A percentile compares a stretch with the other conserved stretches of the same genome.
Evolutionary conservation across 2,888 invertebrate species (phyloP).

Genomic region (Ommatoiulus sabulosus): DNA sequence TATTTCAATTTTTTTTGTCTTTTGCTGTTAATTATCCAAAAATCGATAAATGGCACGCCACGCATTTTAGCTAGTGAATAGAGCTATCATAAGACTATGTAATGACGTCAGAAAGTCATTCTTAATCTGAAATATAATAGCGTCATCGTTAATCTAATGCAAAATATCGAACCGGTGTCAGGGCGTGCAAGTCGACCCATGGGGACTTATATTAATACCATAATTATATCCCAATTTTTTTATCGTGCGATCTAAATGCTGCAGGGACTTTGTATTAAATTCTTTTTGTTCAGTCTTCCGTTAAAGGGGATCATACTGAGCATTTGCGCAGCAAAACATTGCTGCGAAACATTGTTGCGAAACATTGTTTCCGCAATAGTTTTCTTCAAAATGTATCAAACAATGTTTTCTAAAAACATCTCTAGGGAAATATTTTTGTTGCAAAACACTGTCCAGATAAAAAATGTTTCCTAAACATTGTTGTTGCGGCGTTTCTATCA

Average conservation of each 20-base stretch:
- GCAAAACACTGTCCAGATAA: no score
- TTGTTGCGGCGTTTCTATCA: no score
- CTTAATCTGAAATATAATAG: constrained; percentile 40
- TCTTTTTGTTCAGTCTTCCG: neutral
- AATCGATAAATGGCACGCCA: neutral
- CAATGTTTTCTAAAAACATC: no score
- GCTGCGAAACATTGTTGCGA: no score
- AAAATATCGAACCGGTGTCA: neutral
- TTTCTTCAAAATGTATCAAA: no score
- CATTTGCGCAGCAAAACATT: neutral
- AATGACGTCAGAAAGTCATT: constrained; percentile 35
- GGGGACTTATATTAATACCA: neutral
- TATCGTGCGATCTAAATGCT: neutral
- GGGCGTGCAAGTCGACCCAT: neutral
- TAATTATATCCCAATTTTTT: neutral
- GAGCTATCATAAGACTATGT: neutral
- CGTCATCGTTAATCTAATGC: constrained; percentile 5
- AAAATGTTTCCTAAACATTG: no score
- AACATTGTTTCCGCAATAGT: no score
- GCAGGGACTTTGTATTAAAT: neutral
- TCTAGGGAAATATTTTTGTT: no score
- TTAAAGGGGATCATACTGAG: neutral
- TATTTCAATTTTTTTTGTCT: neutral
- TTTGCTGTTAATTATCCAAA: neutral
- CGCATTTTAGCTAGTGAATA: neutral